Conservation (phyloP, 2,113 vertebrate species). For the Pogonocichla stellata region DNA sequence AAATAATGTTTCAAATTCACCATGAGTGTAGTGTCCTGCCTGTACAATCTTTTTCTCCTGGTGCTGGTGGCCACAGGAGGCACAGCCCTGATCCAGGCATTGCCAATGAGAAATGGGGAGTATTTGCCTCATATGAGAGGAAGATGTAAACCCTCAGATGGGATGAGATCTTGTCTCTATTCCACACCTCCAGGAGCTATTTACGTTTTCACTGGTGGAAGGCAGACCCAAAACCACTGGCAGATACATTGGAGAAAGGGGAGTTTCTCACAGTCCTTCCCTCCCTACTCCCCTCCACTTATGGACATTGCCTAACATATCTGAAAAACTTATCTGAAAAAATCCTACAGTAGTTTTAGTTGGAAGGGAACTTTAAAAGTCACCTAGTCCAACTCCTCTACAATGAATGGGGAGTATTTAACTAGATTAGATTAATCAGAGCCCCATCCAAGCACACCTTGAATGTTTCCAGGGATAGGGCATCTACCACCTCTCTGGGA, state of each 20-base stretch:
- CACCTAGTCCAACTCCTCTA: neutral
- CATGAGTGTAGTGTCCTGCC: neutral
- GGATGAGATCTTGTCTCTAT: neutral
- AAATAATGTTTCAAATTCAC: neutral
- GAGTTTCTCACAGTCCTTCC: neutral
- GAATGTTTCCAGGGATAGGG: too few relatives aligned
- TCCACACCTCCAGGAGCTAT: neutral
- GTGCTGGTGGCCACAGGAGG: accelerated
- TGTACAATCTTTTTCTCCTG: neutral
- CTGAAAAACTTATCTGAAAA: neutral
- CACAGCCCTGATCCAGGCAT: neutral
- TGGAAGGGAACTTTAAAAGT: neutral
- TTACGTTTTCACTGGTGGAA: neutral
- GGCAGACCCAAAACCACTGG: neutral
- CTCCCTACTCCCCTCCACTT: neutral
- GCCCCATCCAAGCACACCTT: accelerated
- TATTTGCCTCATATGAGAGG: accelerated
- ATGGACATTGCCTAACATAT: neutral
- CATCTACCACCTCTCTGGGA: neutral
- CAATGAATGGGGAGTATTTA: neutral
- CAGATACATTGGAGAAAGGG: neutral
- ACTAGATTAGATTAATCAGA: neutral
- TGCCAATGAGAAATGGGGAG: neutral
- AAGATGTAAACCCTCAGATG: accelerated
- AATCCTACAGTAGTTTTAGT: neutral